Conservation (phyloP, 2,113 vertebrate species). For the Anhinga rufa region DNA sequence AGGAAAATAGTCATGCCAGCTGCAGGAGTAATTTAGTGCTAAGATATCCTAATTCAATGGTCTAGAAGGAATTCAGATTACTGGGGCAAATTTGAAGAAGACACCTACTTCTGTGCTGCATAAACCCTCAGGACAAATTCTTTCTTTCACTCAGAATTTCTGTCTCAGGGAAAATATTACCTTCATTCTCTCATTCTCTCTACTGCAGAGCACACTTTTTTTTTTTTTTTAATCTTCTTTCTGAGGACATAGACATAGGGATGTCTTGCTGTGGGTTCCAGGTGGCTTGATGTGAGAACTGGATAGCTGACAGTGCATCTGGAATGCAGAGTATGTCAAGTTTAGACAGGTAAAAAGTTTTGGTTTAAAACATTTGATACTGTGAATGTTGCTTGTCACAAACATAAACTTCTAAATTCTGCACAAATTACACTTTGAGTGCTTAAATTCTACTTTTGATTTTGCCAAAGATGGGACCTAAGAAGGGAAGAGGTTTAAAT, state of each 20-base stretch:
- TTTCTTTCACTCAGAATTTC: neutral
- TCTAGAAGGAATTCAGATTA: slow-evolving; percentile 7
- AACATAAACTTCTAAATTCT: neutral
- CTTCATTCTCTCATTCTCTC: neutral
- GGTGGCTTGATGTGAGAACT: neutral
- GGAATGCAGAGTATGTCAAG: neutral
- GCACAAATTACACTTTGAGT: neutral
- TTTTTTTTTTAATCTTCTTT: neutral
- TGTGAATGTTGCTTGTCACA: neutral
- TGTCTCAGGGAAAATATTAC: neutral
- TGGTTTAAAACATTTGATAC: neutral
- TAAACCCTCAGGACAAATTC: slow-evolving; percentile 20
- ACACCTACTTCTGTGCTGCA: neutral
- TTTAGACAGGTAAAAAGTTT: neutral
- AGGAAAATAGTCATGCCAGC: neutral
- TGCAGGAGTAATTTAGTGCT: neutral
- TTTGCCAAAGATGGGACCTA: neutral
- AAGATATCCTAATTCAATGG: neutral
- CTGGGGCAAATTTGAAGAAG: neutral
- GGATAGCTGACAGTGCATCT: neutral
- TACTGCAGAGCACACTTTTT: neutral
- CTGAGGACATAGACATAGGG: neutral
- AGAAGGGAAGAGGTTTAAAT: neutral
- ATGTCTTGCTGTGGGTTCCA: neutral
- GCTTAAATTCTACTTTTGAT: neutral